phyloP scores from a whole-genome alignment of 1,140 invertebrate genomes.

The Heterodera carotae region DNA sequence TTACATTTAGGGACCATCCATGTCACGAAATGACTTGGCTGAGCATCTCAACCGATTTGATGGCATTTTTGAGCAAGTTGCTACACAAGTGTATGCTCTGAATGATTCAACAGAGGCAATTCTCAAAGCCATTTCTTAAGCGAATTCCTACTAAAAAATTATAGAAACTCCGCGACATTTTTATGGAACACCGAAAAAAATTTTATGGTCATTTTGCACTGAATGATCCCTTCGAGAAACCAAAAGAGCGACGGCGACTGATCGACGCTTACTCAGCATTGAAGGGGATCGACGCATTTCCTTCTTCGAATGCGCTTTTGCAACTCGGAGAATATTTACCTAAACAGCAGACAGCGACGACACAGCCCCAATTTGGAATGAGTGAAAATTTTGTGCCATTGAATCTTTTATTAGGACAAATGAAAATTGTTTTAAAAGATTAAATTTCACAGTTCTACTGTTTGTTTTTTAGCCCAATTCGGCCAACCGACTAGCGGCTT shows the following conservation, averaged over 20 bases:
- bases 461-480: constrained; percentile 23
- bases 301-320: constrained; percentile 28
- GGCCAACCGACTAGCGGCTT: not conserved
- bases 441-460: not conserved
- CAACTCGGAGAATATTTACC: constrained; percentile 26
- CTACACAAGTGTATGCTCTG: constrained; percentile 18
- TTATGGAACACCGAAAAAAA: constrained; percentile 16
- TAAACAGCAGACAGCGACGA: constrained; percentile 7
- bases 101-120: constrained; percentile 20
- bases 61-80: constrained; percentile 11
- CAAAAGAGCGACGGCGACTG: constrained; percentile 13
- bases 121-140: too few relatives aligned
- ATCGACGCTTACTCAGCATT: constrained; percentile 25
- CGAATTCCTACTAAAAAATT: not conserved
- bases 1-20: not conserved
- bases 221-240: constrained; percentile 25
- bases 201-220: constrained; percentile 2
- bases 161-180: constrained; percentile 28
- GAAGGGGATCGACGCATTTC: constrained; percentile 30
- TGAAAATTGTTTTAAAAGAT: too few relatives aligned
- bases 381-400: not conserved
- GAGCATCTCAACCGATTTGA: constrained; percentile 25
- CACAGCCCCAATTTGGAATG: constrained; percentile 28
- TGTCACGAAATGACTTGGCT: constrained; percentile 13
- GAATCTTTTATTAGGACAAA: not conserved